These are phyloP conservation scores for Trachurus trachurus DNA, from an alignment of 2,797 vertebrate species.

Conservation along the genomic window DNA sequence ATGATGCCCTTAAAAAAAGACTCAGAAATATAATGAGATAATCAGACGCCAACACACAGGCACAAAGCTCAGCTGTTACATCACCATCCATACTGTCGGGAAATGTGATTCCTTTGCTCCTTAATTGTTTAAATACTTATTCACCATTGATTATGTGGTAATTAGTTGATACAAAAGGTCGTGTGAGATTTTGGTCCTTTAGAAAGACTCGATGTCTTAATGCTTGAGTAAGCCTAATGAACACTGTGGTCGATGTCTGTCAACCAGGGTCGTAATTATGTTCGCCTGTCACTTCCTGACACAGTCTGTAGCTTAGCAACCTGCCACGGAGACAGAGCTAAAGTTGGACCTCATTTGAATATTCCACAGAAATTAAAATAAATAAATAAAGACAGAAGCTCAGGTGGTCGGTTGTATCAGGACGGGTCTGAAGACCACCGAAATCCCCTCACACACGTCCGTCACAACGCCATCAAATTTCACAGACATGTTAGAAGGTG, in stretches of 20 bases:
- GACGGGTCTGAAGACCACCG: not conserved
- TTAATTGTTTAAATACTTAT: constrained; percentile 66
- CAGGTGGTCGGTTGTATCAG: constrained; percentile 23
- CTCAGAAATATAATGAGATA: constrained; percentile 4
- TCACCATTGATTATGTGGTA: constrained; percentile 51
- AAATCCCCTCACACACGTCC: not conserved
- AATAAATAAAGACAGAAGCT: not conserved
- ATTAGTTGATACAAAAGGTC: constrained; percentile 61
- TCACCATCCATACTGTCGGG: not conserved
- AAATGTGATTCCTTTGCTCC: constrained; percentile 10
- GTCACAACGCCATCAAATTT: constrained; percentile 32
- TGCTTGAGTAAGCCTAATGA: constrained; percentile 75
- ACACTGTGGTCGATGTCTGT: constrained; percentile 72
- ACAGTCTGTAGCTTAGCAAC: constrained; percentile 80
- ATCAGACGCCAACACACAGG: not conserved
- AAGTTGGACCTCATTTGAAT: constrained; percentile 73
- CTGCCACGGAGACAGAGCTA: constrained; percentile 49
- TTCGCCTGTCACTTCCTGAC: constrained; percentile 75
- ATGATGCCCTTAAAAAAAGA: not conserved
- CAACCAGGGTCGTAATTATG: constrained; percentile 75
- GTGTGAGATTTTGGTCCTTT: constrained; percentile 44
- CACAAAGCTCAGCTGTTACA: not conserved
- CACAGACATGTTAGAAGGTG: not conserved
- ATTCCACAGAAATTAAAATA: constrained; percentile 32
- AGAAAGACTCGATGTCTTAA: constrained; percentile 70